phyloP scores from a whole-genome alignment of 2,888 invertebrate species.

The Andrena bucephala region DNA sequence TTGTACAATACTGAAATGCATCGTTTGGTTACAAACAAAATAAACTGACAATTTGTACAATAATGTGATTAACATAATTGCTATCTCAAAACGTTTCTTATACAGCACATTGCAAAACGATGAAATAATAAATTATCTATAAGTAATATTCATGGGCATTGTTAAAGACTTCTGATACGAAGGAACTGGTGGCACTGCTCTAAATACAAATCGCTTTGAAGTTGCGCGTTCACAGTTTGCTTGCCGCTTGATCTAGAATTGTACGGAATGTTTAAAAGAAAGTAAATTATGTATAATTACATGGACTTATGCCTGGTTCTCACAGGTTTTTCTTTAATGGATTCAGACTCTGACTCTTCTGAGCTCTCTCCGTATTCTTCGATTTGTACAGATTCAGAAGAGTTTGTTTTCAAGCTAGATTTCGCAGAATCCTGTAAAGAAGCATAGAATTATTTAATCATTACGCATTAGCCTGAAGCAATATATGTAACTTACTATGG shows the following conservation, averaged over 20 bases:
- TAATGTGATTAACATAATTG: constrained; percentile 10
- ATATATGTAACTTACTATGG: constrained; percentile 71
- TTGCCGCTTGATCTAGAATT: constrained; percentile 60
- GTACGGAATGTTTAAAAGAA: constrained; percentile 47
- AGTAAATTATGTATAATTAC: constrained; percentile 63
- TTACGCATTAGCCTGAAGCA: not conserved
- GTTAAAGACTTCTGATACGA: constrained; percentile 76
- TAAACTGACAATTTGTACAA: constrained; percentile 66
- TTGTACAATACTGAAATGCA: constrained; percentile 44
- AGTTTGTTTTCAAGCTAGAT: constrained; percentile 77
- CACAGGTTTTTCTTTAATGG: constrained; percentile 78
- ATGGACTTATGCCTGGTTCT: constrained; percentile 80
- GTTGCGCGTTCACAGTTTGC: constrained; percentile 30
- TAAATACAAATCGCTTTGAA: constrained; percentile 60
- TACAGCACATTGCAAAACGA: not conserved
- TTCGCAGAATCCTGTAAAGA: constrained; percentile 79
- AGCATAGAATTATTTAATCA: not conserved
- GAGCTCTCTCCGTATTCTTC: constrained; percentile 81
- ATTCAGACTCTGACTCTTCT: constrained; percentile 80
- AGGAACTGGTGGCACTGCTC: constrained; percentile 76
- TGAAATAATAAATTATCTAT: constrained; percentile 3
- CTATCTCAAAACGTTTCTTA: not conserved
- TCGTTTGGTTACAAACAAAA: constrained; percentile 55
- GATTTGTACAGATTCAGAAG: constrained; percentile 81
- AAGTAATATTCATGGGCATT: constrained; percentile 65